phyloP scores from a whole-genome alignment of 2,113 vertebrate genomes.

The Protobothrops mucrosquamatus region DNA sequence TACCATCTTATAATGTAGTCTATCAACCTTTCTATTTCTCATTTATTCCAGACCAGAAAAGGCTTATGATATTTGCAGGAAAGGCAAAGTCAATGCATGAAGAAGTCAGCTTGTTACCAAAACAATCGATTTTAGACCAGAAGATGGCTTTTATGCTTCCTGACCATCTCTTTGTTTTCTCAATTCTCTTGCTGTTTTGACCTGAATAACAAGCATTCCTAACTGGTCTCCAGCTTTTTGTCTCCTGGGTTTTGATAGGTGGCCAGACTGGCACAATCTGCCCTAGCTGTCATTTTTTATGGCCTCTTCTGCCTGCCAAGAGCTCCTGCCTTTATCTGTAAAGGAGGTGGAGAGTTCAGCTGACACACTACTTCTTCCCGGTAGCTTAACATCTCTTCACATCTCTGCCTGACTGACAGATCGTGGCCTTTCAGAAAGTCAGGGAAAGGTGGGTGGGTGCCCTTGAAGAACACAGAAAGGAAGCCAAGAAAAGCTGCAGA shows the following conservation, averaged over 20 bases:
- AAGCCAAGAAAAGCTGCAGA: not conserved
- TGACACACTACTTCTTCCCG: not conserved
- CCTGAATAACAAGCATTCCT: not conserved
- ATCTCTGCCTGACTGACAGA: not conserved
- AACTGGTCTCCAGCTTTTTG: not conserved
- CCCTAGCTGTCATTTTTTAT: not conserved
- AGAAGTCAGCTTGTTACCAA: not conserved
- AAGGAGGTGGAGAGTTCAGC: not conserved
- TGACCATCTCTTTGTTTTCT: not conserved
- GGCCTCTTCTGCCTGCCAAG: not conserved
- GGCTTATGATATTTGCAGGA: not conserved
- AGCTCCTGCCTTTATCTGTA: not conserved
- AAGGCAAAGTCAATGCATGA: not conserved
- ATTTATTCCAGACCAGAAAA: not conserved
- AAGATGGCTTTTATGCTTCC: not conserved
- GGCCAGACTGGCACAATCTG: not conserved
- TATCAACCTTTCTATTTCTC: not conserved
- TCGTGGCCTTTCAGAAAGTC: not conserved
- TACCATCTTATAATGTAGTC: not conserved
- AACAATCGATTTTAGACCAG: not conserved
- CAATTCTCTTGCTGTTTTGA: not conserved
- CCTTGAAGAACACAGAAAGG: not conserved
- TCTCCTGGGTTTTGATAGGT: not conserved
- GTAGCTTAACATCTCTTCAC: not conserved
- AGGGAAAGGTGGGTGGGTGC: not conserved